Conservation (phyloP, 2,888 invertebrate genomes). For the Lasius fuliginosus region DNA sequence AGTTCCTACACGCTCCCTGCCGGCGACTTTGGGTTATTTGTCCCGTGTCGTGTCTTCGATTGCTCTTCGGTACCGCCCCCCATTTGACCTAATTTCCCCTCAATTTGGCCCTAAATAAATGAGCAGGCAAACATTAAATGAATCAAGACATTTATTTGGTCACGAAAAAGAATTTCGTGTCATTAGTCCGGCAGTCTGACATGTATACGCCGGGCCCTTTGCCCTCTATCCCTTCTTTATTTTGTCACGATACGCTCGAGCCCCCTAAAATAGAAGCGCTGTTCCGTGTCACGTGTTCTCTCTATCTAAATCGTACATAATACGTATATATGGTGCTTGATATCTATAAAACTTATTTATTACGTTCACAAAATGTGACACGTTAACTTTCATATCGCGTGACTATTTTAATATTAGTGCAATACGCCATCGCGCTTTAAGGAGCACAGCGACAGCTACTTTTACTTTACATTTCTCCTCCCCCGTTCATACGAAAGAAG, state of each 20-base stretch:
- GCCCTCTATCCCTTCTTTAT: slow-evolving; percentile 51
- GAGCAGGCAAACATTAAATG: slow-evolving; percentile 80
- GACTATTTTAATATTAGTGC: slow-evolving; percentile 12
- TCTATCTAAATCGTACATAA: slow-evolving; percentile 33
- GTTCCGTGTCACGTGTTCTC: slow-evolving; percentile 17
- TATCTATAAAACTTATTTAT: slow-evolving; percentile 7
- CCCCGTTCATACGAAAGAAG: slow-evolving; percentile 49
- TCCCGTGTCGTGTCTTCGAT: slow-evolving; percentile 79
- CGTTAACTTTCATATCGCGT: not conserved
- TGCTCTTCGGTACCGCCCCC: slow-evolving; percentile 71
- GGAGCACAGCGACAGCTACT: slow-evolving; percentile 37
- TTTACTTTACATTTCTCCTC: slow-evolving; percentile 17
- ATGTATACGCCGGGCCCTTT: slow-evolving; percentile 37
- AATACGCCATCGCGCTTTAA: slow-evolving; percentile 16
- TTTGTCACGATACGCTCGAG: slow-evolving; percentile 65
- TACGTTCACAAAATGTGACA: not conserved
- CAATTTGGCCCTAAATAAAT: slow-evolving; percentile 83
- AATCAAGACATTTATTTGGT: slow-evolving; percentile 83
- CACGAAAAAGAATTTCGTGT: slow-evolving; percentile 78
- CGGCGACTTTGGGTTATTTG: slow-evolving; percentile 79
- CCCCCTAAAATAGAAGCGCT: slow-evolving; percentile 40
- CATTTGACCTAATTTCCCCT: slow-evolving; percentile 84
- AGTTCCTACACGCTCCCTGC: slow-evolving; percentile 58
- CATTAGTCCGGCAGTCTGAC: slow-evolving; percentile 74
- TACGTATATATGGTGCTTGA: not conserved